phyloP scores from a whole-genome alignment of 1,140 invertebrate species.

The Atta texana region DNA sequence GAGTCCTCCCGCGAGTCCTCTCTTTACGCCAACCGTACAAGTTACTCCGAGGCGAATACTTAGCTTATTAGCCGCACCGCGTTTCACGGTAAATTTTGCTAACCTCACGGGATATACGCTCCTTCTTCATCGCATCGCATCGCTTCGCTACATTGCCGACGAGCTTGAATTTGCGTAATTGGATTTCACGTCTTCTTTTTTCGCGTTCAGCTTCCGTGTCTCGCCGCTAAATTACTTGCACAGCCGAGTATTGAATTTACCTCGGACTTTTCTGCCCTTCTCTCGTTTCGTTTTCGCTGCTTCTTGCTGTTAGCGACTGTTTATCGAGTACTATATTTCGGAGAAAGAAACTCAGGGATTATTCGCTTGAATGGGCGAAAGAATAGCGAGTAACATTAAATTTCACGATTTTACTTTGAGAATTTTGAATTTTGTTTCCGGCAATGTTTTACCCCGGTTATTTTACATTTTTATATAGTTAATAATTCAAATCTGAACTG shows the following conservation, averaged over 20 bases:
- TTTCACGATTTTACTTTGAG: constrained; percentile 1
- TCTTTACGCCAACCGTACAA: background rate
- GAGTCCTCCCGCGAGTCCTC: background rate
- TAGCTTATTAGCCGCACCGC: constrained; percentile 46
- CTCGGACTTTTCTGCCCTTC: background rate
- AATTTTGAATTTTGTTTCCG: no score
- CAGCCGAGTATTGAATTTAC: constrained; percentile 32
- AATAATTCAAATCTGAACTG: constrained; percentile 1
- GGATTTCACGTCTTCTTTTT: constrained; percentile 37
- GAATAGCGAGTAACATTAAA: background rate
- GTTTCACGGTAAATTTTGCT: constrained; percentile 36
- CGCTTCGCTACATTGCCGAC: constrained; percentile 2
- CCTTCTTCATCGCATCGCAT: background rate
- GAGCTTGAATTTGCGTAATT: constrained; percentile 63
- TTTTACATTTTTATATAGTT: background rate
- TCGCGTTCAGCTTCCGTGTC: background rate
- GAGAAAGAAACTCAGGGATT: constrained; percentile 14
- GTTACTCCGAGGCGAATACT: constrained; percentile 29
- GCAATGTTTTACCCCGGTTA: no score
- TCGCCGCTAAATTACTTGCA: constrained; percentile 55
- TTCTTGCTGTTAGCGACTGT: background rate
- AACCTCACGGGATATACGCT: constrained; percentile 43
- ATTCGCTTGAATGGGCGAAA: background rate
- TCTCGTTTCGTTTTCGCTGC: background rate
- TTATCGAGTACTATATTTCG: constrained; percentile 48